Base-by-base conservation (phyloP, 2,888 invertebrate species). In the Dicycla oo region DNA sequence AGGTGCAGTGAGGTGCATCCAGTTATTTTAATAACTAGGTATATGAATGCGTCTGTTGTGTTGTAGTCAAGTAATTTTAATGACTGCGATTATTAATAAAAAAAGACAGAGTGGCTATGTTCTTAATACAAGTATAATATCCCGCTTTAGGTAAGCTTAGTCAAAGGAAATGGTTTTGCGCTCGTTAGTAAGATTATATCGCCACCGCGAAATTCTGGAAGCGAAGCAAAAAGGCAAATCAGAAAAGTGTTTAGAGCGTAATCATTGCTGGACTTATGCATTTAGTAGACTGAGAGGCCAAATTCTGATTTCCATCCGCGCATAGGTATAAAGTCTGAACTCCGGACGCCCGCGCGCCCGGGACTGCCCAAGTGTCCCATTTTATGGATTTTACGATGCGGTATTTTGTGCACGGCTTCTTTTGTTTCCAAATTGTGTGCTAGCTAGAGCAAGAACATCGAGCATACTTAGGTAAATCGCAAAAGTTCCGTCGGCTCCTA, bases 271-370 rank as follows among this genome's bases (percentile, higher is more conserved):
- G 30, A 49, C 47, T n/a, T 43, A 57, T 49, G n/a, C 13, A 65
- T 45, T 30, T n/a, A 77, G n/a, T n/a, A 68, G 23, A 18, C 43
- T 23, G 10, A 30, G 40, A 69, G 30, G 23, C n/a, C 18, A 40
- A 70, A 54, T 30, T 57, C 69, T 77, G 69, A 58, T 47, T 69
- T 47, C 51, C 58, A 69, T 69, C 73, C 51, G 51, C 23, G 38
- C 58, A 73, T 38, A 43, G 49, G 49, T 49, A 53, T 26, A 47
- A 30, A 6, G 62, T 62, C 51, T 61, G 34, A 38, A 47, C 3
- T 63, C 20, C 18, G 26, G 18, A 20, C 34, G 18, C 13, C 18
- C 30, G 38, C 7, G 34, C 34, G 18, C 13, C 18, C 30, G 38
- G 6, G 34, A 49, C 20, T 56, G 13, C 15, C 26, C 23, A 47